Evolutionary conservation across 1,140 invertebrate species (phyloP).

Genomic region (Bombus pascuorum): DNA sequence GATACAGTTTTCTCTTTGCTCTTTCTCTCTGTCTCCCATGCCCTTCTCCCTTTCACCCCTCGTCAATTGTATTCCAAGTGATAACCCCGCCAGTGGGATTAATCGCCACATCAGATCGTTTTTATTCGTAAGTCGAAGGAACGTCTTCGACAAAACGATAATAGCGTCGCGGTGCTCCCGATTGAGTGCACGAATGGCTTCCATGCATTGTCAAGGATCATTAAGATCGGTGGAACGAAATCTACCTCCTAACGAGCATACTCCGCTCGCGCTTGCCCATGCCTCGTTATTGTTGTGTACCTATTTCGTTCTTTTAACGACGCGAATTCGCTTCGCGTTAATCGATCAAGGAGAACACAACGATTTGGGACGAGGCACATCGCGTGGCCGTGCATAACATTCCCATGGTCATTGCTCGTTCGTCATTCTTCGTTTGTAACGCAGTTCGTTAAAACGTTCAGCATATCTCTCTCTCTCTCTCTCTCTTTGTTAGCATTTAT

Average conservation of each 20-base stretch:
- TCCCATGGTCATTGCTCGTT: not conserved
- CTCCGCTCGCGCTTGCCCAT: not conserved
- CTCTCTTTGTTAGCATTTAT: not conserved
- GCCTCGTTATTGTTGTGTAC: conserved; percentile 7
- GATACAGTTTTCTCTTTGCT: too few species aligned
- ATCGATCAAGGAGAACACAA: conserved; percentile 32
- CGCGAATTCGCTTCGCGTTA: conserved; percentile 19
- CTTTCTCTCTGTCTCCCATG: not conserved
- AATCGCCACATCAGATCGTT: conserved; percentile 53
- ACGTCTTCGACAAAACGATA: conserved; percentile 45
- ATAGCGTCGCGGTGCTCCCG: conserved; percentile 27
- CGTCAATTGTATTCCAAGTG: too few species aligned
- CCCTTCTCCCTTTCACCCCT: too few species aligned
- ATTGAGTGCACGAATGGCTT: conserved; percentile 11
- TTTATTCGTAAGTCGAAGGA: conserved; percentile 39
- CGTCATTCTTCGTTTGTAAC: conserved; percentile 11
- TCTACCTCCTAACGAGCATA: conserved; percentile 47
- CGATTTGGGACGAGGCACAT: conserved; percentile 2
- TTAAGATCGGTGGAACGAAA: conserved; percentile 41
- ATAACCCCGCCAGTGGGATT: conserved; percentile 2
- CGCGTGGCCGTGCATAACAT: not conserved
- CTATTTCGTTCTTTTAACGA: conserved; percentile 26
- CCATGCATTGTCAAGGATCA: conserved; percentile 28
- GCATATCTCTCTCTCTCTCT: too few species aligned
- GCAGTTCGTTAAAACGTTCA: not conserved